phyloP scores from a whole-genome alignment of 35 echinoderm and acorn worm genomes.

The Diadema setosum region DNA sequence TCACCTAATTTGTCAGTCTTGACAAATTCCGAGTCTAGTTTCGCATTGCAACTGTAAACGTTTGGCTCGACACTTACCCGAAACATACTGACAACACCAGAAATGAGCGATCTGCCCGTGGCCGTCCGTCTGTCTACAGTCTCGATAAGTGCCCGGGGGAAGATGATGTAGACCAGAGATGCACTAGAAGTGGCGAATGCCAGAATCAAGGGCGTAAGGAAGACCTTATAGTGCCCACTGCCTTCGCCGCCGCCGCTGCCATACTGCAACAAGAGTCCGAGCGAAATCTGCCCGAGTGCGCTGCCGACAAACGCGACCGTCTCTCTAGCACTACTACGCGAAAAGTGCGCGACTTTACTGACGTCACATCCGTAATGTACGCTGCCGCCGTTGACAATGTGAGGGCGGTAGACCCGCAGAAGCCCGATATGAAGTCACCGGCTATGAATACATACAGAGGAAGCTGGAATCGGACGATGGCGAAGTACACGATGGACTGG shows the following conservation, averaged over 20 bases:
- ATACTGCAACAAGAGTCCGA: neutral
- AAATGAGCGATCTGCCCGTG: neutral
- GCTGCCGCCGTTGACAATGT: neutral
- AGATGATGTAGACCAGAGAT: neutral
- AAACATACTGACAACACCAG: neutral
- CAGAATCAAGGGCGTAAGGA: neutral
- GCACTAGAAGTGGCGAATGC: neutral
- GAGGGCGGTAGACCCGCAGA: neutral
- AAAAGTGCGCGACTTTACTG: neutral
- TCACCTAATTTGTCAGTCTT: too few relatives aligned
- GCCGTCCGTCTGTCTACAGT: neutral
- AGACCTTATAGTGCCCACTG: neutral
- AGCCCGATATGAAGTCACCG: neutral
- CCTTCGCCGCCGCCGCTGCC: neutral
- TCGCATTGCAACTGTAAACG: neutral
- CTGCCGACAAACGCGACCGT: neutral
- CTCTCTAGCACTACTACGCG: neutral
- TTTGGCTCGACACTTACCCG: neutral
- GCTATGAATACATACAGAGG: neutral
- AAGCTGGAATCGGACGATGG: neutral
- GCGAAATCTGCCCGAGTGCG: neutral
- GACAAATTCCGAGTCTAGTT: neutral
- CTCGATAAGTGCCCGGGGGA: neutral
- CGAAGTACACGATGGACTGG: neutral
- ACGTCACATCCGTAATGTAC: neutral